Conservation (phyloP, 2,113 vertebrate species). For the Ramphastos sulfuratus region DNA sequence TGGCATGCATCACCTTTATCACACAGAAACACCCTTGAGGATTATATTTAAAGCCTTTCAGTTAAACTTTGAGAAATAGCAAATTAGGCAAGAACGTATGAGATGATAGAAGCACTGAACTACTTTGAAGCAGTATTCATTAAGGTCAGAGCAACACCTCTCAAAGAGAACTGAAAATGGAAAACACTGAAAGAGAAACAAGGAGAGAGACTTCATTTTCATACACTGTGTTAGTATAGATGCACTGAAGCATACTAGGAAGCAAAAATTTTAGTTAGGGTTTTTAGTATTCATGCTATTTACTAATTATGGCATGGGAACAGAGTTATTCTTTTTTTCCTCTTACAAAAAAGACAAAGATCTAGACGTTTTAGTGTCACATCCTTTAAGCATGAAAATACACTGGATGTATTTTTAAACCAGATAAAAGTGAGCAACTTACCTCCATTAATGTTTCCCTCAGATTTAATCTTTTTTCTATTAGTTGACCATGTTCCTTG, state of each 20-base stretch:
- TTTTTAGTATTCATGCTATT: background rate
- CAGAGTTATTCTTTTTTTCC: fast-evolving
- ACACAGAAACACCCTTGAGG: background rate
- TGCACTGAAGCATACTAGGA: background rate
- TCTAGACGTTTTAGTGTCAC: background rate
- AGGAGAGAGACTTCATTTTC: background rate
- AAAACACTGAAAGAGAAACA: background rate
- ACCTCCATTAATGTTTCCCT: slow-evolving; percentile 98
- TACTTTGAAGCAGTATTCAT: background rate
- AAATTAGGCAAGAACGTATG: background rate
- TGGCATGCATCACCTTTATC: background rate
- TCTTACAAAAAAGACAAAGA: background rate
- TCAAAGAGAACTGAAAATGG: fast-evolving
- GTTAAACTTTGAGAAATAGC: background rate
- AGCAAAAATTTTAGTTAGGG: background rate
- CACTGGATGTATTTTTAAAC: background rate
- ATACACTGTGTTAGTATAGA: background rate
- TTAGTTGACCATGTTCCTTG: slow-evolving; percentile 96
- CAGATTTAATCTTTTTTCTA: slow-evolving; percentile 95
- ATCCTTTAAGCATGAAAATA: background rate
- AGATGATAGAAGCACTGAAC: background rate
- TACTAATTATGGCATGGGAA: background rate
- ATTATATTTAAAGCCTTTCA: background rate
- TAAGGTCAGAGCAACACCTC: background rate
- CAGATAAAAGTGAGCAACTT: background rate